phyloP scores from a whole-genome alignment of 2,113 vertebrate genomes.

The Nyctereutes procyonoides region DNA sequence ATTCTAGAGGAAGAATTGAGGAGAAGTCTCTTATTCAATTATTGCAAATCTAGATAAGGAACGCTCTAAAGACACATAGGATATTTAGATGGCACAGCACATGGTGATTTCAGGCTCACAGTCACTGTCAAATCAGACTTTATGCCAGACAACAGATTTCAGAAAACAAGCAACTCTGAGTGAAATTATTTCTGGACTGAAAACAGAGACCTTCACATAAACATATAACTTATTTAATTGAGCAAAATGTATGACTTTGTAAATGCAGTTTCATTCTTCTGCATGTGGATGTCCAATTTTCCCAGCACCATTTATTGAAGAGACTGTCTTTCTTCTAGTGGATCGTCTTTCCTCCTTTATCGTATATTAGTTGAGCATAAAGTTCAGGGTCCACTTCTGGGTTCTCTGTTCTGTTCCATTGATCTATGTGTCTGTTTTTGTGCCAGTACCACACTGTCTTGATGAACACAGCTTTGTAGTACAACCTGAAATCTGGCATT shows the following conservation, averaged over 20 bases:
- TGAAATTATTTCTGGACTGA: background rate
- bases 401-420: too few species aligned
- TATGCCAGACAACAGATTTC: background rate
- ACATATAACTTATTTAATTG: background rate
- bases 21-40: background rate
- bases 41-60: background rate
- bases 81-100: background rate
- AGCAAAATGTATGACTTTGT: background rate
- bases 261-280: too few species aligned
- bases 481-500: too few species aligned
- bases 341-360: too few species aligned
- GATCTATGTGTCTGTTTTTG: too few species aligned
- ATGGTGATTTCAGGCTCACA: background rate
- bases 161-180: background rate
- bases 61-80: background rate
- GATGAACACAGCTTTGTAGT: too few species aligned
- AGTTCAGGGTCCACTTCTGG: too few species aligned
- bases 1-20: background rate
- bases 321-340: too few species aligned
- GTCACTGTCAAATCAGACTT: background rate
- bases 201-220: background rate
- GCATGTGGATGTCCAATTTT: too few species aligned
- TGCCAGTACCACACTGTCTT: too few species aligned
- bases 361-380: too few species aligned
- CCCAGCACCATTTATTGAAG: too few species aligned